These are phyloP conservation scores for Pseudomugil gertrudae DNA, from an alignment of 2,797 vertebrate genomes.

Conservation along the genomic window DNA sequence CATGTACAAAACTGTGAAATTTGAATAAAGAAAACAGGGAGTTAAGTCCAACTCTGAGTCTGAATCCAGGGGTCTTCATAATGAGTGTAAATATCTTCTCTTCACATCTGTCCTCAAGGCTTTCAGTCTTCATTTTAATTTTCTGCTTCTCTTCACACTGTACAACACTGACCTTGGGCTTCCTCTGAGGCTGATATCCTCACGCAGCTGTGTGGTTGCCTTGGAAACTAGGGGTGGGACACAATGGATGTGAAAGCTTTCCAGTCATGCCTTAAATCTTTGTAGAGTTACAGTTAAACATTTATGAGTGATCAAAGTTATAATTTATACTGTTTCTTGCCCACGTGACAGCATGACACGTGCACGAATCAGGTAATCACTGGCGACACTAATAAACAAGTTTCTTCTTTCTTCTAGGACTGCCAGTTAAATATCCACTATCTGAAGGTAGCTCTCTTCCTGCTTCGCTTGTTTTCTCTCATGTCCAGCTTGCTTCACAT, in stretches of 20 bases:
- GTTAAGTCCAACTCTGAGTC: not conserved
- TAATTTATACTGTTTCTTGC: constrained; percentile 15
- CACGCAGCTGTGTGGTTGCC: constrained; percentile 53
- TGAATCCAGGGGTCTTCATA: constrained; percentile 18
- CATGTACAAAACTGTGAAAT: not conserved
- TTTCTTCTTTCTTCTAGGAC: constrained; percentile 80
- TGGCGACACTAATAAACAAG: constrained; percentile 66
- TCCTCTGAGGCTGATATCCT: constrained; percentile 42
- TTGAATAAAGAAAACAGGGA: not conserved
- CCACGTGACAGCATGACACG: constrained; percentile 7
- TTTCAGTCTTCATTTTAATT: constrained; percentile 1
- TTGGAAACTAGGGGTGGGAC: constrained; percentile 64
- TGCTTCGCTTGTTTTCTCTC: constrained; percentile 57
- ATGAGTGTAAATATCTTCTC: constrained; percentile 30
- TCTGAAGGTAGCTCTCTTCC: constrained; percentile 83
- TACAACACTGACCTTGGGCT: constrained; percentile 57
- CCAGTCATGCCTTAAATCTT: not conserved
- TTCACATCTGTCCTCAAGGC: constrained; percentile 16
- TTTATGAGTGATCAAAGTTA: constrained; percentile 12
- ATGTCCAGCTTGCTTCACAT: constrained; percentile 52
- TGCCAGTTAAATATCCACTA: constrained; percentile 87
- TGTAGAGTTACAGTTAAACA: not conserved
- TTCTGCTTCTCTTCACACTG: constrained; percentile 20
- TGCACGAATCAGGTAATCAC: constrained; percentile 22
- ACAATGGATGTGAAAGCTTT: constrained; percentile 50